phyloP scores from a whole-genome alignment of 2,888 invertebrate species.

The Ommatoiulus sabulosus region DNA sequence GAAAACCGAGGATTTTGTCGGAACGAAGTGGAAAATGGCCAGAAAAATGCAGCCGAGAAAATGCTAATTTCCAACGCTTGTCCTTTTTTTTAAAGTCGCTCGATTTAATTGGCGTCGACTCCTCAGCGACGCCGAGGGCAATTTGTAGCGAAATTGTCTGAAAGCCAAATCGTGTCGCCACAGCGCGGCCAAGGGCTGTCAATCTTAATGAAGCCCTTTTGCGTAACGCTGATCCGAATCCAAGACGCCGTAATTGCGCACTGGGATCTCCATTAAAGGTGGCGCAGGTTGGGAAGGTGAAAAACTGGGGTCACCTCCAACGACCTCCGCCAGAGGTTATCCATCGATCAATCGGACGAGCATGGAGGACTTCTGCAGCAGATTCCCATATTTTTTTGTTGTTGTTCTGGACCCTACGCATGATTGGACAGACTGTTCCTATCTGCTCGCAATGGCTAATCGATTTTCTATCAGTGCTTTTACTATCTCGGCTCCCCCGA shows the following conservation, averaged over 20 bases:
- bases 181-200: neutral
- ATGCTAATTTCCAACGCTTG: conserved; percentile 5
- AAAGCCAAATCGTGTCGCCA: conserved; percentile 41
- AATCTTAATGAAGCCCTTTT: conserved; percentile 8
- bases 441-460: neutral
- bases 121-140: neutral
- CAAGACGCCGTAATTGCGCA: neutral
- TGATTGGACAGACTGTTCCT: neutral
- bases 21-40: neutral
- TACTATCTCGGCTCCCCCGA: neutral
- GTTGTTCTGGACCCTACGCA: neutral
- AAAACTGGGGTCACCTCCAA: conserved; percentile 3
- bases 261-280: conserved; percentile 31
- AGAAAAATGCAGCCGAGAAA: neutral
- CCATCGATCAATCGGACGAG: neutral
- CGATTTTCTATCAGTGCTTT: conserved; percentile 42
- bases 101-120: conserved; percentile 17
- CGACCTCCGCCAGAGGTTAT: neutral
- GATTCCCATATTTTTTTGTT: neutral
- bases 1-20: neutral
- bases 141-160: neutral
- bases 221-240: neutral
- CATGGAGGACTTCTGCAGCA: neutral
- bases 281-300: neutral
- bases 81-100: conserved; percentile 1